phyloP scores from a whole-genome alignment of 2,888 invertebrate species.

The Bellardia pandia region DNA sequence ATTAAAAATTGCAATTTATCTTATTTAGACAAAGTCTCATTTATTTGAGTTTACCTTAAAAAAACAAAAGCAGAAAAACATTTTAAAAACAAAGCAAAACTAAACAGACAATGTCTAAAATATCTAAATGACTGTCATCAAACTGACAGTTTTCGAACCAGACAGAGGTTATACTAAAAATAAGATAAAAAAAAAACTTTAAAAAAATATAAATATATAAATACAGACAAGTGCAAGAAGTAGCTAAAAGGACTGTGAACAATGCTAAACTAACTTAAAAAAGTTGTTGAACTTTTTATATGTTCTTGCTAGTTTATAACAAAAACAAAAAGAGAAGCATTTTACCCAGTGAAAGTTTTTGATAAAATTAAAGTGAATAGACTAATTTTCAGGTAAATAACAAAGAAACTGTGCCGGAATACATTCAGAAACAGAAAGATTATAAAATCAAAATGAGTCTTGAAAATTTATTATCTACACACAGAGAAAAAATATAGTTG shows the following conservation, averaged over 20 bases:
- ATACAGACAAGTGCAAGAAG: neutral
- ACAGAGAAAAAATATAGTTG: no score
- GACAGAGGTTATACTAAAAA: slow-evolving; percentile 29
- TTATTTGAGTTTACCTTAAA: neutral
- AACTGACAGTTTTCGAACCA: slow-evolving; percentile 48
- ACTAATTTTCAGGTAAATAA: neutral
- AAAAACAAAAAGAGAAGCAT: neutral
- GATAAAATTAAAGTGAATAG: neutral
- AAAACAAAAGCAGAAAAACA: neutral
- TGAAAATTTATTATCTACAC: no score
- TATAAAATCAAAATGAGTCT: no score
- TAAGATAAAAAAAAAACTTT: no score
- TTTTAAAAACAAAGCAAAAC: neutral
- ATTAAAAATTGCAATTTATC: neutral
- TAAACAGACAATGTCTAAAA: slow-evolving; percentile 43
- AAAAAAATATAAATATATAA: neutral
- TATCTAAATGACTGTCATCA: slow-evolving; percentile 60
- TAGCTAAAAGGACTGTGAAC: neutral
- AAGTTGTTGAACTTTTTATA: neutral
- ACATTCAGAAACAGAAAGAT: no score
- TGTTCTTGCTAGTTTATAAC: neutral
- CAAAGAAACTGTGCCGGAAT: no score
- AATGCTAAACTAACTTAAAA: neutral
- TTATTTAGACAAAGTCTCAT: slow-evolving; percentile 16
- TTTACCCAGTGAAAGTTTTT: neutral